Evolutionary conservation across 2,113 vertebrate genomes (phyloP), one percentile per base, ranked within the genome.

Genomic region (Lophochroa leadbeateri): DNA sequence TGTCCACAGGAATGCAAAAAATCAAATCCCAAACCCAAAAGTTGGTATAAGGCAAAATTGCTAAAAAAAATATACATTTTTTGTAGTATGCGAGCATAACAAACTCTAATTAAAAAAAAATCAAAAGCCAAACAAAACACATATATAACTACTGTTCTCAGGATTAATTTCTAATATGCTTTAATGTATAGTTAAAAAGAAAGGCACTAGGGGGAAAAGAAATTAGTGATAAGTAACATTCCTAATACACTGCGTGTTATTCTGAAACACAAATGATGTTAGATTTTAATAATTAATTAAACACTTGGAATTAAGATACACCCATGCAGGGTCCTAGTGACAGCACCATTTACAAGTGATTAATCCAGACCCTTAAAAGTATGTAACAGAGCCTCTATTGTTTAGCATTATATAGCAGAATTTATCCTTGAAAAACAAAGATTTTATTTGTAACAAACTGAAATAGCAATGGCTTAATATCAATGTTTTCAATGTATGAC

Each of bases 21-120:
- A 44, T 27, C 7, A 72, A 83, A 76, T 68, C 17, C 11, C 29
- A 37, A 33, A 4, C 5, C 13, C 37, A 4, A 50, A 88, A 61
- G 1, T 17, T 67, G 6, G 1, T 10, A 52, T 31, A 29, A 44
- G 28, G 13, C 3, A 65, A 33, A 64, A 19, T 0, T 85, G 28
- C 9, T 23, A 33, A 20, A 52, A 52, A 58, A 25, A 2, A 9
- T 10, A 8, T 9, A 2, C 0, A 2, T 7, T 41, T 60, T 53
- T 64, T 44, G 20, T 43, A 52, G 21, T 7, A 29, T 35, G 2
- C 31, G 28, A 52, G 7, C 19, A n/a, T n/a, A 72, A 61, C 2
- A 33, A 46, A 24, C 0, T 39, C 13, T 33, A 49, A 49, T 5
- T 1, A 55, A 53, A 50, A 43, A 27, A 46, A 46, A 15, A 3